A percentile compares a stretch with the other conserved stretches of the same genome.
Evolutionary conservation across 2,888 invertebrate genomes (phyloP).

Genomic region (Cheilosia vulpina): DNA sequence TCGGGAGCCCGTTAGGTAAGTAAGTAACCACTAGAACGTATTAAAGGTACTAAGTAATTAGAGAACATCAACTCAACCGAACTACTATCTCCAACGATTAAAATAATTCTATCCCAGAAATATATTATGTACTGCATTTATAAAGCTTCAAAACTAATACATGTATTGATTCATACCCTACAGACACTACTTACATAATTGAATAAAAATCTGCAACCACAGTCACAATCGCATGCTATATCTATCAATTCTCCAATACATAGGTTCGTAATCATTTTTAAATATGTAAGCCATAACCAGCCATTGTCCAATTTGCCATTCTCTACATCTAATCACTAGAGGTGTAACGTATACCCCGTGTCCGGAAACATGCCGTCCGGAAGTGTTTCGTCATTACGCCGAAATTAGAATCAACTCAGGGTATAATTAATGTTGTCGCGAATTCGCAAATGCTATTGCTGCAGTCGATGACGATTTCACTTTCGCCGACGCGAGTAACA

Average conservation of each 20-base stretch:
- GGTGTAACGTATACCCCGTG: background rate
- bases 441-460: constrained; percentile 58
- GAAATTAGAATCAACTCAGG: constrained; percentile 71
- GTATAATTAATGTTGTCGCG: constrained; percentile 70
- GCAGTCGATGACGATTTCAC: constrained; percentile 28
- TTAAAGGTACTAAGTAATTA: too few species aligned
- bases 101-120: too few species aligned
- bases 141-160: too few species aligned
- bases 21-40: too few species aligned
- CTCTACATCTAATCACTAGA: background rate
- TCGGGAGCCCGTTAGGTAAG: too few species aligned
- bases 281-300: constrained; percentile 66
- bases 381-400: constrained; percentile 64
- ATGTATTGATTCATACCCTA: background rate
- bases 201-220: constrained; percentile 34
- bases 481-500: constrained; percentile 3
- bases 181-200: constrained; percentile 17
- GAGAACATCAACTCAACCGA: too few species aligned
- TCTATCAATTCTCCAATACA: constrained; percentile 46
- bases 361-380: constrained; percentile 47
- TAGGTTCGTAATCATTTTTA: constrained; percentile 66
- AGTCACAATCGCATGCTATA: background rate
- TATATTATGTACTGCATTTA: too few species aligned
- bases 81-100: too few species aligned
- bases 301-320: constrained; percentile 32